Evolutionary conservation across 2,113 vertebrate species (phyloP).

Genomic region (Prunella himalayana): DNA sequence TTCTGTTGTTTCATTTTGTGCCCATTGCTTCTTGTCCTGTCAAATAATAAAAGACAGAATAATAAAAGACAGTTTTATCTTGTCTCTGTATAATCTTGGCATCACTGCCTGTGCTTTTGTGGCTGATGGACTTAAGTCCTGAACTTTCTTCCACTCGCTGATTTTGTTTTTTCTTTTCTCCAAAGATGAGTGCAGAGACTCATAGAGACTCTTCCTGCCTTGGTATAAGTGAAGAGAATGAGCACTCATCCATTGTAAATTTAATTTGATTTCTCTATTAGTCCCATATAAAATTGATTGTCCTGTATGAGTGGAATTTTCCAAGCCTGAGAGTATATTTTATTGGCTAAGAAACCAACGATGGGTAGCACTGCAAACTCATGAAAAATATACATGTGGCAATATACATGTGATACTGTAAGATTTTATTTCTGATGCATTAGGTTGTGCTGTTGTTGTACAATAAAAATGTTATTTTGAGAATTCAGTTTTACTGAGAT

Average conservation of each 20-base stretch:
- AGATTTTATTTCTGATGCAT: background rate
- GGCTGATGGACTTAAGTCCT: background rate
- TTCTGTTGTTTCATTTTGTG: background rate
- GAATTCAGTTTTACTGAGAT: background rate
- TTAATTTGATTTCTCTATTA: background rate
- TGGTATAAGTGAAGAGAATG: background rate
- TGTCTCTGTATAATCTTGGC: background rate
- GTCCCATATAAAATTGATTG: background rate
- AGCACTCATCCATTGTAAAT: background rate
- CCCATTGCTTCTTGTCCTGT: background rate
- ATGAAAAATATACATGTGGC: background rate
- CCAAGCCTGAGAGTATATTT: background rate
- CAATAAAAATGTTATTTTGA: background rate
- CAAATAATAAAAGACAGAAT: background rate
- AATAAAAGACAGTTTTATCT: background rate
- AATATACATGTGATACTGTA: background rate
- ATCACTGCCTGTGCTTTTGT: background rate
- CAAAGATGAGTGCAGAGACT: background rate
- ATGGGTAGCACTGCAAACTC: background rate
- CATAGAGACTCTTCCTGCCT: background rate
- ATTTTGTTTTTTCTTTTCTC: background rate
- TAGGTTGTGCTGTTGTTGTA: background rate
- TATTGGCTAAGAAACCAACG: background rate
- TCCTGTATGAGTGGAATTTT: background rate
- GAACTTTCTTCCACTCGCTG: background rate